Base-by-base conservation (phyloP, 2,797 vertebrate species). In the Euthynnus affinis region DNA sequence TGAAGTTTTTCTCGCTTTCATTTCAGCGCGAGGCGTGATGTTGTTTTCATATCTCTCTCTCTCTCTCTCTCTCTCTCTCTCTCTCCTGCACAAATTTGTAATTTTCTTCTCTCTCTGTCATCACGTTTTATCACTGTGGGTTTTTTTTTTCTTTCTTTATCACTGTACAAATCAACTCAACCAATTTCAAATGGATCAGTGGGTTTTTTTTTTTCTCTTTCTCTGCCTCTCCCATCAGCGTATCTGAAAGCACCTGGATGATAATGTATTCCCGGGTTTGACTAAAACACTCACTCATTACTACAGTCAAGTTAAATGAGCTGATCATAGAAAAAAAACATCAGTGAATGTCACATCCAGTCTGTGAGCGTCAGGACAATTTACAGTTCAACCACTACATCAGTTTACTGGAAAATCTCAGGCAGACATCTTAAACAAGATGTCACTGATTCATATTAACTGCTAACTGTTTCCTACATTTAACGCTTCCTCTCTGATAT, bases 31-130 rank as follows among this genome's bases (percentile, higher is more conserved):
- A 84, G 79, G 64, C 49, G 32, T 22, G 76, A 82, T 79, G 80
- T 85, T 87, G 71, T 88, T 82, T 85, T 80, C 80, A 85, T 79
- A 78, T 88, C 83, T 76, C 69, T 29, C 77, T 85, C n/a, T n/a
- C 83, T 78, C 86, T 88, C n/a, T n/a, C n/a, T n/a, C n/a, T n/a
- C n/a, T n/a, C n/a, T n/a, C n/a, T n/a, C n/a, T n/a, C n/a, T n/a
- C n/a, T n/a, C n/a, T 56, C 4, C 80, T 55, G 74, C 34, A 44
- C 80, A 87, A 80, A 90, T 88, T 82, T 86, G 79, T 87, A 87
- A 89, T 92, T 88, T 87, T 83, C 81, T 80, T 29, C 77, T 85
- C 77, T 85, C 83, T 78, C 86, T 88, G 76, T 82, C 79, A 10
- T 75, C 80, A 71, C 61, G n/a, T 76, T 87, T 88, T 67, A 82